Conservation (phyloP, 2,888 invertebrate genomes). For the Prosopocoilus inquinatus region DNA sequence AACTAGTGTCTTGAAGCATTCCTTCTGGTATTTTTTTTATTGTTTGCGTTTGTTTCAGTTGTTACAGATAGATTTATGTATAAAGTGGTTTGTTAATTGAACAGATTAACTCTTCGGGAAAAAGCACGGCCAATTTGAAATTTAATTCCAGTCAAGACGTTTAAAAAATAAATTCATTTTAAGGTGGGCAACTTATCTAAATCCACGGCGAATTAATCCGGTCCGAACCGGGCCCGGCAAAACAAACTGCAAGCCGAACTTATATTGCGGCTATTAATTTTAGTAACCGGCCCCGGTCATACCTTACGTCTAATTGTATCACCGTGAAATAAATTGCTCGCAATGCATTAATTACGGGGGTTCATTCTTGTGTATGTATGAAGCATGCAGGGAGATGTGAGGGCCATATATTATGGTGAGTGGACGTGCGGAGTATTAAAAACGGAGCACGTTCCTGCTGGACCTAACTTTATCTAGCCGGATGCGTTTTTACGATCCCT, state of each 20-base stretch:
- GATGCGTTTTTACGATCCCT: conserved; percentile 17
- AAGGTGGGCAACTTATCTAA: conserved; percentile 1
- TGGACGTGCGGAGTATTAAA: conserved; percentile 47
- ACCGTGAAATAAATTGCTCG: conserved; percentile 47
- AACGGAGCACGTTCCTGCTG: conserved; percentile 55
- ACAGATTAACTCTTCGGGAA: no score
- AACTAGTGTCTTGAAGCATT: no score
- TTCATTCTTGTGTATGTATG: conserved; percentile 40
- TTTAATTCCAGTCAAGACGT: neutral
- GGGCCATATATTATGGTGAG: conserved; percentile 36
- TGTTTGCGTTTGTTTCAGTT: no score
- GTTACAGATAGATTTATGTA: no score
- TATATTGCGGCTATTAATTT: conserved; percentile 53
- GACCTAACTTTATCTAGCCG: conserved; percentile 23
- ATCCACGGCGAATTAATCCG: conserved; percentile 13
- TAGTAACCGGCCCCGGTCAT: conserved; percentile 40
- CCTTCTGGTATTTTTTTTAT: no score
- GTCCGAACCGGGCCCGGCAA: conserved; percentile 29
- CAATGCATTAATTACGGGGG: conserved; percentile 46
- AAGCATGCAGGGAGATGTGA: conserved; percentile 35
- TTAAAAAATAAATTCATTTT: neutral
- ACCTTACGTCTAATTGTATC: conserved; percentile 47
- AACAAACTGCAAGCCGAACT: conserved; percentile 47
- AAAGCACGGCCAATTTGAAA: no score
- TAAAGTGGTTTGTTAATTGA: no score